Evolutionary conservation across 1,140 invertebrate genomes (phyloP), one percentile per base, ranked within the genome.

Genomic region (Delia radicum): DNA sequence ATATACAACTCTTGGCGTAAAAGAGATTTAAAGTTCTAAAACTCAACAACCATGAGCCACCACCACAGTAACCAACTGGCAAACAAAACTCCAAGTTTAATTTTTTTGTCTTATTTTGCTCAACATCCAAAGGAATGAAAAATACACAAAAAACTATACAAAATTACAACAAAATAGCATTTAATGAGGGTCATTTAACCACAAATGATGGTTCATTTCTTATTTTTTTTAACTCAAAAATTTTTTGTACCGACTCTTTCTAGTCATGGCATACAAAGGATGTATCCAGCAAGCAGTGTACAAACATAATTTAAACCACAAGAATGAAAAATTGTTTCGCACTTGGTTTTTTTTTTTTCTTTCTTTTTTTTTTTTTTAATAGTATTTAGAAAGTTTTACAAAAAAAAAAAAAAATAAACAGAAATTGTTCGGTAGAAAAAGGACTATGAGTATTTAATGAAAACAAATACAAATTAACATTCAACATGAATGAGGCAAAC

Each of bases 111-210:
- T n/a, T n/a, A n/a, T n/a, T n/a, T n/a, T n/a, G n/a, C n/a, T n/a
- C n/a, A n/a, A n/a, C n/a, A n/a, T n/a, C n/a, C n/a, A n/a, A n/a
- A n/a, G n/a, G n/a, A n/a, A n/a, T n/a, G 13, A 37, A 37, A 37
- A 37, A 37, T 13, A 37, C 13, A 10, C 8, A 37, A 37, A 37
- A 37, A 37, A 37, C 13, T 55, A n/a, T 55, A 55, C 48, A 33
- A 69, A 69, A 33, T 69, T 69, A 69, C 65, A 69, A 69, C 65
- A 33, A 69, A 69, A 69, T 69, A 26, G 65, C n/a, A 69, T 33
- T 69, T 69, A 69, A 69, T 69, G 65, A 69, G 65, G 65, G 65
- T 69, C 65, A 69, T 69, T 69, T 69, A 69, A 69, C 65, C 29
- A 69, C 65, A 69, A 69, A 69, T 69, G 65, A 26, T 33, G 65